phyloP scores from a whole-genome alignment of 2,888 invertebrate genomes.

The Rhimphoctona megacephalus region DNA sequence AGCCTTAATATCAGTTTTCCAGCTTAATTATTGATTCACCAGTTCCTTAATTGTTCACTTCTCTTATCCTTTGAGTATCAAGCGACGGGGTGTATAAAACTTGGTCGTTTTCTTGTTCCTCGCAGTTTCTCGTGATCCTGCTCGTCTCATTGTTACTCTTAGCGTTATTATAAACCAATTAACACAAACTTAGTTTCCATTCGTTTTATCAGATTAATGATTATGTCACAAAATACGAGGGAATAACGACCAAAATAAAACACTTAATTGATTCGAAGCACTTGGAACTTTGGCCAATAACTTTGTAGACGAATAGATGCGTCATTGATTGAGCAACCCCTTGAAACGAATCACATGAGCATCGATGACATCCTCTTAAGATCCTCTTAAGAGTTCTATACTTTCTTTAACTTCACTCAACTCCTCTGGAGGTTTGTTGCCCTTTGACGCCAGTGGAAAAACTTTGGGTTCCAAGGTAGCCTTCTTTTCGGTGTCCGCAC shows the following conservation, averaged over 20 bases:
- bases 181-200: constrained; percentile 8
- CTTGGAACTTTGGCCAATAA: neutral
- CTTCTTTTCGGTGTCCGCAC: constrained; percentile 18
- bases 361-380: neutral
- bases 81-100: constrained; percentile 10
- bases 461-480: neutral
- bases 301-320: neutral
- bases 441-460: constrained; percentile 46
- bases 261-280: neutral
- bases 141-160: constrained; percentile 37
- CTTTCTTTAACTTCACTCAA: constrained; percentile 28
- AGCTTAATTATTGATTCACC: neutral
- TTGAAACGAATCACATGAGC: neutral
- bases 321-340: neutral
- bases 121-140: constrained; percentile 24
- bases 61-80: neutral
- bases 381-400: neutral
- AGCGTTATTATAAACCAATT: neutral
- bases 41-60: neutral
- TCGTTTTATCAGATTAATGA: neutral
- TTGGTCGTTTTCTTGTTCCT: constrained; percentile 22
- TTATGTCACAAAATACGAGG: neutral
- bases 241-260: neutral
- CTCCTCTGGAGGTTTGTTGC: constrained; percentile 42
- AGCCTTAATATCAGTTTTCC: neutral